Base-by-base conservation (phyloP, 2,797 vertebrate species). In the Gallirallus australis region DNA sequence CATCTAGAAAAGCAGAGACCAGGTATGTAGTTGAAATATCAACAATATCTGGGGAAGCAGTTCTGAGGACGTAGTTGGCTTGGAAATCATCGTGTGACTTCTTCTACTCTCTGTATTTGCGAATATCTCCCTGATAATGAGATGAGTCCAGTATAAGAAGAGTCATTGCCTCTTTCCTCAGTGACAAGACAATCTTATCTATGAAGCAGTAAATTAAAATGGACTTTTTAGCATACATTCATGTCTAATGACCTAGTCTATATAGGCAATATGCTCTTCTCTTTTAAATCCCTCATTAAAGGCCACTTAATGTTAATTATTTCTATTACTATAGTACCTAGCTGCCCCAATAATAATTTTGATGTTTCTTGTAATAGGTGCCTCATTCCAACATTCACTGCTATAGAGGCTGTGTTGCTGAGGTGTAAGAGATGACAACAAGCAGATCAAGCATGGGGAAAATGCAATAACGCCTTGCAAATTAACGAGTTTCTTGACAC, bases 221-320 rank as follows among this genome's bases (percentile, higher is more conserved):
- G 10, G 37, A 84, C 53, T 93, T 97, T 89, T 94, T 19, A 86
- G 52, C 47, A 60, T 25, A 73, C 40, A 77, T 75, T 82, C 21
- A 16, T 10, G 6, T 52, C 64, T 84, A 90, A 95, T 77, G 48
- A 91, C 52, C 50, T 85, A 35, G 24, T 91, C 61, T 89, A 39
- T 77, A 82, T 89, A 80, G 45, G 21, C 33, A 90, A 71, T 77
- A 54, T 1, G 1, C 24, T 90, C 37, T 80, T 84, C 80, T 33
- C 56, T 93, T 89, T 88, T 35, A 89, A 96, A 87, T 47, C 17
- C 21, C 30, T 92, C 19, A 37, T 90, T 89, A 95, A 93, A 90
- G 60, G 21, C 60, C 71, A 89, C 45, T 93, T 92, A 87, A 64
- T 21, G 18, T 1, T 90, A 94, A 91, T 93, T 95, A 82, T 92